A percentile compares a stretch with the other conserved stretches of the same genome.
phyloP scores from a whole-genome alignment of 2,888 invertebrate species.

The Biston betularia region DNA sequence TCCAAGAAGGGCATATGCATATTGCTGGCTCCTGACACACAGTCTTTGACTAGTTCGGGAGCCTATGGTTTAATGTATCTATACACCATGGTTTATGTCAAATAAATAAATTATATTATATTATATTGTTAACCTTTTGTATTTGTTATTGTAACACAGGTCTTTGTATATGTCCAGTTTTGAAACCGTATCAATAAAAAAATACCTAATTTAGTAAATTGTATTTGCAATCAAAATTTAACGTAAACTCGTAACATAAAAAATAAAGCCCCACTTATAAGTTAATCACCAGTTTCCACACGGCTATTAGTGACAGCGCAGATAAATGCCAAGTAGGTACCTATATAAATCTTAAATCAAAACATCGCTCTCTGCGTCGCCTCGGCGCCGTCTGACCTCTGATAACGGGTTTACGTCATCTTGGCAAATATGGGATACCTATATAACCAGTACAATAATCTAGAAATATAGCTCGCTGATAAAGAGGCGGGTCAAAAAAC shows the following conservation, averaged over 20 bases:
- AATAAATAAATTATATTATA: too few species aligned
- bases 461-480: conserved; percentile 43
- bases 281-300: conserved; percentile 1
- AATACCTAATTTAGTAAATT: too few species aligned
- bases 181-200: too few species aligned
- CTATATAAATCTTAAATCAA: conserved; percentile 25
- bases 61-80: too few species aligned
- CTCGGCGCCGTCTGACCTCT: conserved; percentile 54
- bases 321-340: conserved; percentile 7
- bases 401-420: conserved; percentile 51
- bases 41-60: too few species aligned
- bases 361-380: conserved; percentile 43
- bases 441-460: conserved; percentile 42
- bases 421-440: conserved; percentile 47
- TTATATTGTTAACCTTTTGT: too few species aligned
- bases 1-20: too few species aligned
- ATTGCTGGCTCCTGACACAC: too few species aligned
- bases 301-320: conserved; percentile 6
- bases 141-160: too few species aligned
- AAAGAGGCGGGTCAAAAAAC: conserved; percentile 47
- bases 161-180: too few species aligned
- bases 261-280: not conserved
- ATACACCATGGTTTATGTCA: too few species aligned
- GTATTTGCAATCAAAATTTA: not conserved
- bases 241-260: not conserved